A percentile compares a stretch with the other conserved stretches of the same genome.
These are phyloP conservation scores for Zoanthus solanderi DNA, from an alignment of 92 coral and sea anemone species.

Conservation along the genomic window DNA sequence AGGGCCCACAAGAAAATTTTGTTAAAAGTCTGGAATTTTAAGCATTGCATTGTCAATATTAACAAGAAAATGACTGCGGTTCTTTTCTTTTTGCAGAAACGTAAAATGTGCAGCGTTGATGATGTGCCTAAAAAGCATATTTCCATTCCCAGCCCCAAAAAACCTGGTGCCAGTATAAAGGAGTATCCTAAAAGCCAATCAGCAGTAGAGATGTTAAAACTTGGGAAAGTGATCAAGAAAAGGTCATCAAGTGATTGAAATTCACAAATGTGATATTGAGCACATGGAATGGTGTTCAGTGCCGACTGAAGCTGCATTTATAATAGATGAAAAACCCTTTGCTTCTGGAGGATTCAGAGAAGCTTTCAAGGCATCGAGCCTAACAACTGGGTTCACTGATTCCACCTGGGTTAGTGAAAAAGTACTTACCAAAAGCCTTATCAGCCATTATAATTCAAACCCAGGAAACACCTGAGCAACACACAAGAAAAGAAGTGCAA, in stretches of 20 bases:
- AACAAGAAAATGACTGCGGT: background rate
- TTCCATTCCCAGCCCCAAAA: constrained; percentile 8
- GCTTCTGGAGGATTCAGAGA: constrained; percentile 58
- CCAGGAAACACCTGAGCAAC: constrained; percentile 56
- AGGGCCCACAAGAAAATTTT: background rate
- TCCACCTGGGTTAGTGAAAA: constrained; percentile 62
- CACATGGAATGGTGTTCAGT: constrained; percentile 15
- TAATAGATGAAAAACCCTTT: constrained; percentile 20
- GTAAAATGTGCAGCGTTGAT: constrained; percentile 10
- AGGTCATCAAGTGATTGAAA: background rate
- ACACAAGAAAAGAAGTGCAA: constrained; percentile 69
- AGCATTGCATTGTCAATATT: background rate
- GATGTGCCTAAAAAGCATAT: background rate
- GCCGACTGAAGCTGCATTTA: background rate
- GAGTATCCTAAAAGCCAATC: background rate
- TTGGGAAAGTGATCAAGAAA: background rate
- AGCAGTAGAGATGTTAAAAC: constrained; percentile 12
- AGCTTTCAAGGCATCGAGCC: constrained; percentile 58
- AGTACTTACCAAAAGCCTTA: constrained; percentile 50
- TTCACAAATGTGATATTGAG: background rate
- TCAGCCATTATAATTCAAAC: constrained; percentile 19
- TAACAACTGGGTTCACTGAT: constrained; percentile 48
- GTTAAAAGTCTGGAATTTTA: background rate
- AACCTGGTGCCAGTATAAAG: constrained; percentile 6
- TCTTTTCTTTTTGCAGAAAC: background rate